phyloP scores from a whole-genome alignment of 2,797 vertebrate genomes.

The Emydoidea blandingii region DNA sequence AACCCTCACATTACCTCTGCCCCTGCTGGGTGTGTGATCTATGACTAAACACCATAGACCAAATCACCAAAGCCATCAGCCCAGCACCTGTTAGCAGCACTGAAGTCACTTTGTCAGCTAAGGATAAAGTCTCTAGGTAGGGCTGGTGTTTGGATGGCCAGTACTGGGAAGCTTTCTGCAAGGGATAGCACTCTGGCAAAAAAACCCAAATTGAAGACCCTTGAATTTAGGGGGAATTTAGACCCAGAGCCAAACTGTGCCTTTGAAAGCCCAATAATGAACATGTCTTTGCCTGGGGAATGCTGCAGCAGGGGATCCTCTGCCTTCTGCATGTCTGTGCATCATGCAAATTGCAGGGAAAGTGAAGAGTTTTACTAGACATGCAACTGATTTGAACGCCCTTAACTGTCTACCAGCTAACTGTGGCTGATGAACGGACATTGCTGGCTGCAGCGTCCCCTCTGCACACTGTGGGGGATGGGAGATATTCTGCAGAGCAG shows the following conservation, averaged over 20 bases:
- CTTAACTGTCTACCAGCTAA: background rate
- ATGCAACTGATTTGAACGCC: background rate
- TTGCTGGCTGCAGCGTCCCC: background rate
- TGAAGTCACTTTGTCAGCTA: background rate
- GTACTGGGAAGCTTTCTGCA: background rate
- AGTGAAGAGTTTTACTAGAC: background rate
- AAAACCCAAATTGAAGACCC: background rate
- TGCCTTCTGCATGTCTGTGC: fast-evolving
- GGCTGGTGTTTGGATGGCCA: background rate
- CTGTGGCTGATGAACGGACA: background rate
- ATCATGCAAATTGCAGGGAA: fast-evolving
- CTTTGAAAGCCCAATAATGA: background rate
- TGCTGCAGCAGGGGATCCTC: fast-evolving
- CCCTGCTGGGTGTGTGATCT: background rate
- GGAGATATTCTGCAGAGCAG: background rate
- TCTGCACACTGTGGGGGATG: background rate
- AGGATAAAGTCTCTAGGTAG: background rate
- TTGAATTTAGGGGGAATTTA: background rate
- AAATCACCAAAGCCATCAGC: background rate
- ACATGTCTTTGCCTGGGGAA: background rate
- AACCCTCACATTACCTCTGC: background rate
- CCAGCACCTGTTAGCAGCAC: background rate
- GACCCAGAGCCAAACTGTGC: background rate
- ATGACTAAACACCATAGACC: background rate
- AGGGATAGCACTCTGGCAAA: background rate